These are phyloP conservation scores for Suncus etruscus DNA, from an alignment of 2,113 vertebrate genomes.

Conservation along the genomic window DNA sequence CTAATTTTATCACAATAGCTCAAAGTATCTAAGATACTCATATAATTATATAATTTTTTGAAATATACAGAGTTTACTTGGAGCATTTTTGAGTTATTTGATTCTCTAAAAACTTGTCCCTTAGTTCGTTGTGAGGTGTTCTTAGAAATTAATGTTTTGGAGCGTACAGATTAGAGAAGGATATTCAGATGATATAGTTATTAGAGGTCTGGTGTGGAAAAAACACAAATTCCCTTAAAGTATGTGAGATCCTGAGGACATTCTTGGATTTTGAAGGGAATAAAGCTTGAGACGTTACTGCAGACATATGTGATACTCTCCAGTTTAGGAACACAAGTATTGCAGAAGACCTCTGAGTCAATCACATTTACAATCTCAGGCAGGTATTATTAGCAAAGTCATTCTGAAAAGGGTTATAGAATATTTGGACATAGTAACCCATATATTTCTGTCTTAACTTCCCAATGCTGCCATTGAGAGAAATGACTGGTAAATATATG, in stretches of 20 bases:
- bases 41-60: not conserved
- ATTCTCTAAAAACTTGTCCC: not conserved
- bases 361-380: not conserved
- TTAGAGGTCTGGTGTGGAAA: conserved; percentile 63
- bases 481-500: not conserved
- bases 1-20: not conserved
- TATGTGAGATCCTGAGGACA: conserved; percentile 64
- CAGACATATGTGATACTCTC: not conserved
- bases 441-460: not conserved
- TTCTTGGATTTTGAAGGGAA: conserved; percentile 8
- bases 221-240: conserved; percentile 17
- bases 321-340: not conserved
- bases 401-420: not conserved
- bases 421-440: not conserved
- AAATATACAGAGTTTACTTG: not conserved
- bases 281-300: not conserved
- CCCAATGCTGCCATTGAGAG: not conserved
- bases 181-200: conserved; percentile 29
- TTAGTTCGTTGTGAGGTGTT: not conserved
- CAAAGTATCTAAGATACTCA: not conserved
- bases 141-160: not conserved
- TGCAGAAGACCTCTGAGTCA: not conserved
- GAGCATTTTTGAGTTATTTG: not conserved
- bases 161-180: not conserved
- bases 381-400: not conserved